Evolutionary conservation across 2,888 invertebrate species (phyloP).

Genomic region (Agonopterix heracliana): DNA sequence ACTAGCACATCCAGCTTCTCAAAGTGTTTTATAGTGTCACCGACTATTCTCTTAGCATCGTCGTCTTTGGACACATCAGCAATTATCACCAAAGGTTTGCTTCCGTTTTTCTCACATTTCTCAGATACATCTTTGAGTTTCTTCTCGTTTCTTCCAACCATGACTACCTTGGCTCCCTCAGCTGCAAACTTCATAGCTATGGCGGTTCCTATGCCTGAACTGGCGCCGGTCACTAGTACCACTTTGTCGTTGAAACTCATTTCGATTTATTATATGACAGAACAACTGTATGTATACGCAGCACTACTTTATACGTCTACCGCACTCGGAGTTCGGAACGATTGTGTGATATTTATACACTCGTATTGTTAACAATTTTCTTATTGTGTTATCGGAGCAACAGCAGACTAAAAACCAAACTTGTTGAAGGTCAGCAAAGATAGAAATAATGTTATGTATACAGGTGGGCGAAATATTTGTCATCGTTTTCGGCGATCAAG

Average conservation of each 20-base stretch:
- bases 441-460: too few species aligned
- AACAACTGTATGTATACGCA: too few species aligned
- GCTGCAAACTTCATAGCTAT: constrained; percentile 81
- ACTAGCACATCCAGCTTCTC: constrained; percentile 85
- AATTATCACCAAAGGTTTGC: constrained; percentile 72
- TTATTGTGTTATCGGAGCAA: too few species aligned
- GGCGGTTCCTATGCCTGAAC: constrained; percentile 85
- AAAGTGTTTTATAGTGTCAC: constrained; percentile 81
- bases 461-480: too few species aligned
- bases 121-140: constrained; percentile 51
- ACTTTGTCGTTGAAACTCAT: constrained; percentile 80
- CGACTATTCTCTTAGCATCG: constrained; percentile 79
- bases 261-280: neutral
- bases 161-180: constrained; percentile 78
- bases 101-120: constrained; percentile 70
- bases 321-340: too few species aligned
- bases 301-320: too few species aligned
- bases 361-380: too few species aligned
- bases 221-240: constrained; percentile 80
- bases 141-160: constrained; percentile 71
- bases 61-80: constrained; percentile 82
- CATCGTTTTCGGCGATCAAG: too few species aligned
- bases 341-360: too few species aligned
- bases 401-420: too few species aligned
- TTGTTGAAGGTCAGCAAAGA: too few species aligned